A percentile compares a stretch with the other conserved stretches of the same genome.
phyloP scores from a whole-genome alignment of 2,888 invertebrate genomes.

The Heteromurus nitidus region DNA sequence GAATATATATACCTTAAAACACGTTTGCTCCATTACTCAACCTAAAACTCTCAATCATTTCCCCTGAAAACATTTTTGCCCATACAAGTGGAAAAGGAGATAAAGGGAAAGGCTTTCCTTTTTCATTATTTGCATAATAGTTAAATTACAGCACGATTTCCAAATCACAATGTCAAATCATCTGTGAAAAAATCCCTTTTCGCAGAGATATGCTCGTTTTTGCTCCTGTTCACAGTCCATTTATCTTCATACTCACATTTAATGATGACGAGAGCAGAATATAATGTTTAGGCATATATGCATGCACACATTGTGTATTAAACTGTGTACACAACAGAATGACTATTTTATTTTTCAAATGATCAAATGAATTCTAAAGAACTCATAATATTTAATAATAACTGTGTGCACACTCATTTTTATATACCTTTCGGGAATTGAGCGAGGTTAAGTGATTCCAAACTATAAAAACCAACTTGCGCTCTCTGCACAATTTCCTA shows the following conservation, averaged over 20 bases:
- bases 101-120: background rate
- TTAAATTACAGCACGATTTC: constrained; percentile 11
- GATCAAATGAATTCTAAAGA: constrained; percentile 50
- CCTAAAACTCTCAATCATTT: background rate
- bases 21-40: background rate
- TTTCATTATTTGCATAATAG: constrained; percentile 12
- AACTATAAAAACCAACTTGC: too few relatives aligned
- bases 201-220: too few relatives aligned
- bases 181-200: background rate
- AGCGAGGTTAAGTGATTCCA: constrained; percentile 34
- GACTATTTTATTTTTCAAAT: constrained; percentile 28
- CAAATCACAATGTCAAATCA: constrained; percentile 3
- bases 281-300: too few relatives aligned
- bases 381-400: constrained; percentile 11
- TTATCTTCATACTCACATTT: too few relatives aligned
- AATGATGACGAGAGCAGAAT: too few relatives aligned
- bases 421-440: background rate
- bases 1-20: too few relatives aligned
- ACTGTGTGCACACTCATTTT: background rate
- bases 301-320: too few relatives aligned
- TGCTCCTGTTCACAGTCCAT: constrained; percentile 48
- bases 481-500: constrained; percentile 1
- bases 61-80: background rate
- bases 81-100: background rate
- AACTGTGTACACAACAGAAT: too few relatives aligned